phyloP scores from a whole-genome alignment of 2,797 vertebrate species.

The Microhierax caerulescens region DNA sequence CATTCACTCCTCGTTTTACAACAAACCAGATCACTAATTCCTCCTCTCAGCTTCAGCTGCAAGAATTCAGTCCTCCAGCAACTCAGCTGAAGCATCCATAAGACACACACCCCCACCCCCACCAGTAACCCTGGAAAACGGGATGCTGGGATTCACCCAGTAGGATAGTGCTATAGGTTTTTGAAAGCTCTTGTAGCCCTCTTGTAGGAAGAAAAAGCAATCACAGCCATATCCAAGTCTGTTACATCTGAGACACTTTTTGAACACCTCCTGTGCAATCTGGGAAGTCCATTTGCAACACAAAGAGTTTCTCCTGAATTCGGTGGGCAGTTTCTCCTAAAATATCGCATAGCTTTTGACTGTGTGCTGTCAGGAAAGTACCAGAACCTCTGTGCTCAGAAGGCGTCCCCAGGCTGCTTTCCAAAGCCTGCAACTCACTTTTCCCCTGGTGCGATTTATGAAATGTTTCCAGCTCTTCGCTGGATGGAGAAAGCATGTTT shows the following conservation, averaged over 20 bases:
- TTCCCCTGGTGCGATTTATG: not conserved
- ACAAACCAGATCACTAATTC: not conserved
- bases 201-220: not conserved
- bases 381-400: not conserved
- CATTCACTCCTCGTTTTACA: not conserved
- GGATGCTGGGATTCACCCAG: not conserved
- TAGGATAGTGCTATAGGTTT: rapidly evolving
- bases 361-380: not conserved
- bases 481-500: not conserved
- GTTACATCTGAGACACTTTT: not conserved
- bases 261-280: not conserved
- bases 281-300: not conserved
- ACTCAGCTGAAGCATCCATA: not conserved
- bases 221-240: rapidly evolving
- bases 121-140: not conserved
- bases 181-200: not conserved
- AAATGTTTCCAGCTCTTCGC: not conserved
- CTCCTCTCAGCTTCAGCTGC: not conserved
- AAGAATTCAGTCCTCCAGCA: not conserved
- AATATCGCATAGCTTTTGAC: not conserved
- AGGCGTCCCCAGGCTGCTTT: not conserved
- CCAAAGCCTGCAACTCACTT: not conserved
- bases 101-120: not conserved
- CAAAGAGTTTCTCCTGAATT: not conserved
- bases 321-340: not conserved